A percentile compares a stretch with the other conserved stretches of the same genome.
phyloP scores from a whole-genome alignment of 2,797 vertebrate species.

The Micromesistius poutassou region DNA sequence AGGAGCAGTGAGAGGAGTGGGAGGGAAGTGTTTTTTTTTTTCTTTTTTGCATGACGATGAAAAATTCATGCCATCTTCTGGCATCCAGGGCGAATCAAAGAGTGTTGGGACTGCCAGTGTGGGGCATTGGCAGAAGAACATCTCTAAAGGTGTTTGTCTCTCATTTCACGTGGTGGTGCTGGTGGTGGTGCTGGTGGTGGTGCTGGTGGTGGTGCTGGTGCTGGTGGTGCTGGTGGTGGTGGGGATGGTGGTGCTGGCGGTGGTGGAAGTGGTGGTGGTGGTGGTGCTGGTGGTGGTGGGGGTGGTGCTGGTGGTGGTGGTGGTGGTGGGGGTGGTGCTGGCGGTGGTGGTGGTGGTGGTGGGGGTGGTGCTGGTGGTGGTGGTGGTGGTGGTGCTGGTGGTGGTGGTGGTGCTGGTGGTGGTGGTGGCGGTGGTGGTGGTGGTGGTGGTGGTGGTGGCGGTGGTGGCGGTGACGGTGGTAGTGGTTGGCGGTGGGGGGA shows the following conservation, averaged over 20 bases:
- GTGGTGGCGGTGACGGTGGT: too few species aligned
- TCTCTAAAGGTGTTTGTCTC: conserved; percentile 60
- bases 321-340: not conserved
- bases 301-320: not conserved
- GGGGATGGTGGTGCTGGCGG: not conserved
- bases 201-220: not conserved
- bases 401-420: not conserved
- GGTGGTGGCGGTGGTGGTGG: not conserved
- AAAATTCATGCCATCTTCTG: conserved; percentile 66
- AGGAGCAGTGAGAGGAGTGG: not conserved
- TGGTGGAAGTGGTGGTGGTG: too few species aligned
- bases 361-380: not conserved
- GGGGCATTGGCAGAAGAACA: conserved; percentile 59
- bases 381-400: not conserved
- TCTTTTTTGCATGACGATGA: conserved; percentile 52
- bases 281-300: not conserved
- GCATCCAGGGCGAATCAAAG: conserved; percentile 67
- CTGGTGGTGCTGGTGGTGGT: not conserved
- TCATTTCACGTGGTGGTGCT: conserved; percentile 44
- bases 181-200: not conserved
- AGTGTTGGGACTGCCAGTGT: conserved; percentile 54
- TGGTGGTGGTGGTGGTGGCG: not conserved
- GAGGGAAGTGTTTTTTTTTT: conserved; percentile 48
- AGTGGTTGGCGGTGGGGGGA: conserved; percentile 19
- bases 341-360: not conserved